A percentile compares a stretch with the other conserved stretches of the same genome.
Evolutionary conservation across 1,140 invertebrate species (phyloP).

Genomic region (Hyles euphorbiae): DNA sequence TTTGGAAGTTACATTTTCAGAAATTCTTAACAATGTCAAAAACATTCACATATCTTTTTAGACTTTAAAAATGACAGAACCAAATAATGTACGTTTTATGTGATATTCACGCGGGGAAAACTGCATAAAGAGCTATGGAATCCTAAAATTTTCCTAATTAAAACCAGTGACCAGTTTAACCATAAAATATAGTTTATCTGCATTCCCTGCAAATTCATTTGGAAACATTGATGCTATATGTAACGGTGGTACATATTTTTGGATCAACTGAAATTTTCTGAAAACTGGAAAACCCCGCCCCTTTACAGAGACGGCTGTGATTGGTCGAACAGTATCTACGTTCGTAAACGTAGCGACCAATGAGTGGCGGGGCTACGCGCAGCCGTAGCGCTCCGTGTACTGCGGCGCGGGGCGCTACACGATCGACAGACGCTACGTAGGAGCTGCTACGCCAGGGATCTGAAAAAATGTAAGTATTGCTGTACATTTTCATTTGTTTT

Average conservation of each 20-base stretch:
- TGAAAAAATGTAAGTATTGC: slow-evolving; percentile 65
- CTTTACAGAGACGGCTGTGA: slow-evolving; percentile 49
- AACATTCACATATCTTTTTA: no score
- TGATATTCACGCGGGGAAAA: no score
- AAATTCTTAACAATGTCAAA: no score
- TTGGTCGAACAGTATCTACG: slow-evolving; percentile 47
- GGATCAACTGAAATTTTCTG: slow-evolving; percentile 66
- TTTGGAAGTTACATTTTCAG: no score
- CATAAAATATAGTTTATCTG: slow-evolving; percentile 2
- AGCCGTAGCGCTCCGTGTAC: slow-evolving; percentile 52
- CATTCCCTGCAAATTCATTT: slow-evolving; percentile 17
- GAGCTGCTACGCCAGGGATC: slow-evolving; percentile 65
- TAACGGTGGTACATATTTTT: slow-evolving; percentile 48
- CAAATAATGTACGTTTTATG: no score
- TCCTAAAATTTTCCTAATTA: no score
- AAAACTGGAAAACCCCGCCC: slow-evolving; percentile 66
- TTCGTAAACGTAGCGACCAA: slow-evolving; percentile 52
- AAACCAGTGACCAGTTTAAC: no score
- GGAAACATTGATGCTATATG: slow-evolving; percentile 40
- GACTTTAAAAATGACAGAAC: no score
- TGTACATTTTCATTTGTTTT: slow-evolving; percentile 15
- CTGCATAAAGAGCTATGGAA: no score
- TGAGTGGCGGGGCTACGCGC: slow-evolving; percentile 54
- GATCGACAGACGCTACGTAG: slow-evolving; percentile 66
- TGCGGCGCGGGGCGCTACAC: slow-evolving; percentile 61